Conservation (phyloP, 2,888 invertebrate species). For the Synergus gifuensis region DNA sequence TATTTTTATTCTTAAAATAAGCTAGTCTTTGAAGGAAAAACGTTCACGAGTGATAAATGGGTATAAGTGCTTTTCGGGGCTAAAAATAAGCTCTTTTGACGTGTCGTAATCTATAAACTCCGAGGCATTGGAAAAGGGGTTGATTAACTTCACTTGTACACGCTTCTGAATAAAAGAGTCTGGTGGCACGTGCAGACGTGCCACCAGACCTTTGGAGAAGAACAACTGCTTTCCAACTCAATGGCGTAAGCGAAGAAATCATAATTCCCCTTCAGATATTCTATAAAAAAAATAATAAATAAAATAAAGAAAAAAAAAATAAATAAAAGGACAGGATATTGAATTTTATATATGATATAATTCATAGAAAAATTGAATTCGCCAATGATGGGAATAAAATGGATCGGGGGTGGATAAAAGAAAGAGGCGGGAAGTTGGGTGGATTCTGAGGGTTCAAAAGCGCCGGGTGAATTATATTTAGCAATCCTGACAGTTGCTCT, state of each 20-base stretch:
- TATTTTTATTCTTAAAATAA: too few relatives aligned
- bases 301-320: too few relatives aligned
- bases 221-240: neutral
- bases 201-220: conserved; percentile 4
- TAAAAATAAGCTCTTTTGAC: conserved; percentile 1
- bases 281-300: neutral
- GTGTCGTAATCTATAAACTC: neutral
- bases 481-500: neutral
- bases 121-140: conserved; percentile 24
- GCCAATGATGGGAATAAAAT: neutral
- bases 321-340: too few relatives aligned
- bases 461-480: neutral
- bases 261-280: neutral
- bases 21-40: too few relatives aligned
- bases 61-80: neutral
- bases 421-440: neutral
- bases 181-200: conserved; percentile 13
- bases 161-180: conserved; percentile 14
- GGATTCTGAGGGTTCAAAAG: neutral
- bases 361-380: neutral
- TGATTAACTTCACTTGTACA: conserved; percentile 36
- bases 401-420: neutral
- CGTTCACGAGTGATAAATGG: neutral
- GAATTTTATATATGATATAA: neutral
- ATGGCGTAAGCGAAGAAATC: neutral